These are phyloP conservation scores for Daboia siamensis DNA, from an alignment of 2,113 vertebrate genomes.

Conservation along the genomic window DNA sequence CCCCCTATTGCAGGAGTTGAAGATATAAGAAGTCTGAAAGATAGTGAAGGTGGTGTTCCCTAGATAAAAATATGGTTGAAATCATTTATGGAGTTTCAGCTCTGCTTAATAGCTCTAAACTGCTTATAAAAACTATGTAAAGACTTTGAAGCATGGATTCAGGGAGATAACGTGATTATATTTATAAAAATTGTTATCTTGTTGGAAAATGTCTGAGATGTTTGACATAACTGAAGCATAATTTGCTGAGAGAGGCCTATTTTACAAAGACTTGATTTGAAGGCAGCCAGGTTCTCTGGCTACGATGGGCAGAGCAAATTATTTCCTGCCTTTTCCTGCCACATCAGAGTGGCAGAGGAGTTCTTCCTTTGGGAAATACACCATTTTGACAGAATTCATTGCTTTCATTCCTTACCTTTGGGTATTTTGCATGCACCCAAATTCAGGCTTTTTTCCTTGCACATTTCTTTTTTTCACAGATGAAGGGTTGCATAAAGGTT, in stretches of 20 bases:
- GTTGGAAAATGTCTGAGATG: not conserved
- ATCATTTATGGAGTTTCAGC: not conserved
- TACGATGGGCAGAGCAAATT: not conserved
- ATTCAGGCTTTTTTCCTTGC: not conserved
- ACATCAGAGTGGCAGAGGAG: no score
- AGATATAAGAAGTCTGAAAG: not conserved
- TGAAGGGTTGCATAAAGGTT: constrained; percentile 99
- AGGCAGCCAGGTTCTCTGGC: not conserved
- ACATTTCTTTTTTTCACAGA: constrained; percentile 74
- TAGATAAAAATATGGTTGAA: not conserved
- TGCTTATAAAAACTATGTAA: not conserved
- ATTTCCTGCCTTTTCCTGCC: not conserved
- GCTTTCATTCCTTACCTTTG: not conserved
- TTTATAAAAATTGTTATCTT: not conserved
- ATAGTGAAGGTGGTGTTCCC: not conserved
- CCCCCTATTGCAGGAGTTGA: not conserved
- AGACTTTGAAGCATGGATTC: not conserved
- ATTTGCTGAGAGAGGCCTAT: not conserved
- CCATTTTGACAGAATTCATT: not conserved
- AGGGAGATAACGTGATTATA: not conserved
- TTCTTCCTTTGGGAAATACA: not conserved
- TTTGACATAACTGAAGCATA: not conserved
- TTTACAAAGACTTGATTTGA: not conserved
- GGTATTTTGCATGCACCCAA: not conserved
- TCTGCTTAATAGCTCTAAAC: not conserved